Base-by-base conservation (phyloP, 2,888 invertebrate genomes). In the Keiferia lycopersicella region DNA sequence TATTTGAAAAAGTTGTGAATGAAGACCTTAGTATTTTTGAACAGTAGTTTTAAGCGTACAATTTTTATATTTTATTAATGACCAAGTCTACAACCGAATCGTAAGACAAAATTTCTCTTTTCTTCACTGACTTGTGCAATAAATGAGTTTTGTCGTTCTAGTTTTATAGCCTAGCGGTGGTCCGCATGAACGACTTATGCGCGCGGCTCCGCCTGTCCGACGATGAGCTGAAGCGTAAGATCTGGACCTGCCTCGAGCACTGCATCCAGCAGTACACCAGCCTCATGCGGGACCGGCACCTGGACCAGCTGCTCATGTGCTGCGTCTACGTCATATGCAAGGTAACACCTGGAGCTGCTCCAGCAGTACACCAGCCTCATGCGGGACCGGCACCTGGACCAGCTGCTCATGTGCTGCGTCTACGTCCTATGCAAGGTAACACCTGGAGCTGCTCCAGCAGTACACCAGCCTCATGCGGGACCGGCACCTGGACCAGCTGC, bases 261-360 rank as follows among this genome's bases (percentile, higher is more conserved):
- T 95, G 97, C 2, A 93, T 99, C 72, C 95, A 96, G 71, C 94
- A 96, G 67, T 95, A 97, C 76, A 96, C 96, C 0, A 94, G 95
- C 68, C 92, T 99, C 58, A 96, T 99, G 95, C 93, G 94, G 74
- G 98, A 99, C 84, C 93, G 99, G 3, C 99, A 99, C 87, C 92
- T 99, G 38, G 99, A 99, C 91, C 99, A 99, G 90, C 94, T 99
- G 71, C 93, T 99, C 62, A 98, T 99, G 98, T 99, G 99, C 88
- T 95, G 98, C 68, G 96, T 99, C 69, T 99, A 99, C 87, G 97
- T 98, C 67, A 96, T 98, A 75, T 96, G 97, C 82, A 97, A 96
- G 93, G 95, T 97, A 66, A 73, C n/a, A n/a, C n/a, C n/a, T n/a
- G n/a, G n/a, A n/a, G n/a, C n/a, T n/a, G n/a, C n/a, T n/a, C n/a